A percentile compares a stretch with the other conserved stretches of the same genome.
Evolutionary conservation across 92 coral and sea anemone genomes (phyloP).

Genomic region (Umimayanthus kanabou): DNA sequence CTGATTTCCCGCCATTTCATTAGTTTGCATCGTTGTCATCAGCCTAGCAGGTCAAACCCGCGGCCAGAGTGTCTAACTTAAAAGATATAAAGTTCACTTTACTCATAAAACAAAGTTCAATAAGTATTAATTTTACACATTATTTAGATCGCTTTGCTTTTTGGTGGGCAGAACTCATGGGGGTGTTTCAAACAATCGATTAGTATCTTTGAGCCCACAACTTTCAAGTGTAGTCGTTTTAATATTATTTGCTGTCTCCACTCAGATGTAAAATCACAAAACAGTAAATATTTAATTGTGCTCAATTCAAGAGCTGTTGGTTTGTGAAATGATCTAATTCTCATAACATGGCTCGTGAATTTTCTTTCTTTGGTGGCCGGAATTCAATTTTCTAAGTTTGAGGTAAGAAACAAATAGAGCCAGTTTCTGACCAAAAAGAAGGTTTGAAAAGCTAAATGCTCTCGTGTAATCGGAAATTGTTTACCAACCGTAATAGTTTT

Average conservation of each 20-base stretch:
- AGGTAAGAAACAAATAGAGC: slow-evolving; percentile 4
- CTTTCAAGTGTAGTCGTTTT: neutral
- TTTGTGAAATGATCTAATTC: slow-evolving; percentile 44
- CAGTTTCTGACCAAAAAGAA: neutral
- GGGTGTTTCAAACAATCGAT: neutral
- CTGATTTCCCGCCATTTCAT: neutral
- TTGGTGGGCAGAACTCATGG: neutral
- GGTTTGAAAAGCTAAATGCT: neutral
- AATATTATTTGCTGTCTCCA: slow-evolving; percentile 21
- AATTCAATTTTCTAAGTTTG: slow-evolving; percentile 10
- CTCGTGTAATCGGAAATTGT: neutral
- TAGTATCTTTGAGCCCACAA: neutral
- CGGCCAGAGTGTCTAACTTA: no score
- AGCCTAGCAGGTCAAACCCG: no score
- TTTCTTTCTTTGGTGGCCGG: slow-evolving; percentile 10
- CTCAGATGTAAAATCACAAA: slow-evolving; percentile 37
- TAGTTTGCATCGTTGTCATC: neutral
- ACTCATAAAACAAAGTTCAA: neutral
- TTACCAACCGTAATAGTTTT: neutral
- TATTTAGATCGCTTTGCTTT: neutral
- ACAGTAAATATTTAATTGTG: slow-evolving; percentile 46
- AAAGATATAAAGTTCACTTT: neutral
- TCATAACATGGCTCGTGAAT: slow-evolving; percentile 38
- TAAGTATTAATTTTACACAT: neutral
- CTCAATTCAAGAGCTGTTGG: slow-evolving; percentile 40